Percentiles rank a stretch among this genome's conserved stretches.
Conservation (phyloP, 2,888 invertebrate species). For the Peribatodes rhomboidaria region DNA sequence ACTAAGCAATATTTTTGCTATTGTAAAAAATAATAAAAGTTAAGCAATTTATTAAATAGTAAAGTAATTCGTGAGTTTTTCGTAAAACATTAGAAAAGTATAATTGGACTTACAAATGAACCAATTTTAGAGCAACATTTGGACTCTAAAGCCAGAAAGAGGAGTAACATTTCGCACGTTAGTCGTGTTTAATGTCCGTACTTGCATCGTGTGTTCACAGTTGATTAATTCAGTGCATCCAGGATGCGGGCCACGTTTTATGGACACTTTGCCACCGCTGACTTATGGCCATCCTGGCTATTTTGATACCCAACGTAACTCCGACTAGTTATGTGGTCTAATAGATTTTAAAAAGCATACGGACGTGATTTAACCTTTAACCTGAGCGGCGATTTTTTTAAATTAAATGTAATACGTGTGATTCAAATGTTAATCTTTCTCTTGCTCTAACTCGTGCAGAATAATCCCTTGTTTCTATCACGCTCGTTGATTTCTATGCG, state of each 20-base stretch:
- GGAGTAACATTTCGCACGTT: slow-evolving; percentile 9
- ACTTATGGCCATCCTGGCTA: slow-evolving; percentile 43
- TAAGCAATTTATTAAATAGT: too few species aligned
- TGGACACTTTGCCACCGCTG: slow-evolving; percentile 50
- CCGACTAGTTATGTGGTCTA: neutral
- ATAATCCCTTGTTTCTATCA: too few species aligned
- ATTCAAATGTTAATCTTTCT: too few species aligned
- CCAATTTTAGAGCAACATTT: neutral
- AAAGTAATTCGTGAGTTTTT: too few species aligned
- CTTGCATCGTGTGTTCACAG: slow-evolving; percentile 29
- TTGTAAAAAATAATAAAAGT: too few species aligned
- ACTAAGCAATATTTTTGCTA: too few species aligned
- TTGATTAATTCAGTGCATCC: slow-evolving; percentile 53
- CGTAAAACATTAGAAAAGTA: too few species aligned
- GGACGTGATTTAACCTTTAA: too few species aligned
- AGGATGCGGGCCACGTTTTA: slow-evolving; percentile 51
- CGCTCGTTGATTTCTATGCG: too few species aligned
- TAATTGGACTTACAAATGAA: neutral
- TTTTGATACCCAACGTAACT: neutral
- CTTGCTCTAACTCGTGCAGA: too few species aligned
- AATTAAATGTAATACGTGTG: too few species aligned
- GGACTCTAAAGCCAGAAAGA: neutral
- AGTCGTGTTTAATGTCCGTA: slow-evolving; percentile 16
- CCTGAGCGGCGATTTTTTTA: too few species aligned
- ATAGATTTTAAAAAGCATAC: neutral